Percentiles rank a stretch among this genome's conserved stretches.
phyloP scores from a whole-genome alignment of 2,888 invertebrate species.

The Cerceris ruficornis region DNA sequence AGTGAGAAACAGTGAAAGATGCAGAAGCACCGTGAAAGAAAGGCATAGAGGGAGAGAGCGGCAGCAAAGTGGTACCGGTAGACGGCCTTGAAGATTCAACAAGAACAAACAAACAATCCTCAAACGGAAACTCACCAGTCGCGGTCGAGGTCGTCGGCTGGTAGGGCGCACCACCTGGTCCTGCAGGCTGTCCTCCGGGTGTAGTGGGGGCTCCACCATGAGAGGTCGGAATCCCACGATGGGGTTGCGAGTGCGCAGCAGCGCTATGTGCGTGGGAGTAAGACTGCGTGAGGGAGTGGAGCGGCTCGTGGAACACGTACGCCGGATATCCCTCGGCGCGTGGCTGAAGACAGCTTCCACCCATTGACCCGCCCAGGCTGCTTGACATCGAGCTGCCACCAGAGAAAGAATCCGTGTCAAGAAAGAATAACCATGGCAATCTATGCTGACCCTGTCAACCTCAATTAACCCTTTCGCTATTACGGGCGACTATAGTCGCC shows the following conservation, averaged over 20 bases:
- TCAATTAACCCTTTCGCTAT: background rate
- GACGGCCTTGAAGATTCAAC: constrained; percentile 71
- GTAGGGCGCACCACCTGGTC: constrained; percentile 81
- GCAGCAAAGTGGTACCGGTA: background rate
- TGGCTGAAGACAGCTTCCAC: constrained; percentile 92
- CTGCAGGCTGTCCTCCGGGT: constrained; percentile 84
- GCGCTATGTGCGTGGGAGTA: constrained; percentile 89
- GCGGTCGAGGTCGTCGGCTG: constrained; percentile 84
- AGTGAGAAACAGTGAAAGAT: background rate
- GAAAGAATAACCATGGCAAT: constrained; percentile 22
- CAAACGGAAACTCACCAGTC: constrained; percentile 84
- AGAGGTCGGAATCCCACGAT: constrained; percentile 79
- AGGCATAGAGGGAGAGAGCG: background rate
- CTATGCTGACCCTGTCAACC: background rate
- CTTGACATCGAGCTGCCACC: constrained; percentile 92
- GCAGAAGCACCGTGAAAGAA: constrained; percentile 31
- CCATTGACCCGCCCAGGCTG: constrained; percentile 88
- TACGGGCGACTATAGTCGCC: too few relatives aligned
- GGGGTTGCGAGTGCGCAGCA: constrained; percentile 90
- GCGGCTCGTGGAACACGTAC: constrained; percentile 95
- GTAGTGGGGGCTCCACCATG: constrained; percentile 85
- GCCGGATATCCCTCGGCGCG: constrained; percentile 90
- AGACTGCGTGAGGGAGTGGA: constrained; percentile 88
- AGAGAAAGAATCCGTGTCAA: constrained; percentile 33
- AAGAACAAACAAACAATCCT: constrained; percentile 63